Base-by-base conservation (phyloP, 2,888 invertebrate genomes). In the Cephalotes varians region DNA sequence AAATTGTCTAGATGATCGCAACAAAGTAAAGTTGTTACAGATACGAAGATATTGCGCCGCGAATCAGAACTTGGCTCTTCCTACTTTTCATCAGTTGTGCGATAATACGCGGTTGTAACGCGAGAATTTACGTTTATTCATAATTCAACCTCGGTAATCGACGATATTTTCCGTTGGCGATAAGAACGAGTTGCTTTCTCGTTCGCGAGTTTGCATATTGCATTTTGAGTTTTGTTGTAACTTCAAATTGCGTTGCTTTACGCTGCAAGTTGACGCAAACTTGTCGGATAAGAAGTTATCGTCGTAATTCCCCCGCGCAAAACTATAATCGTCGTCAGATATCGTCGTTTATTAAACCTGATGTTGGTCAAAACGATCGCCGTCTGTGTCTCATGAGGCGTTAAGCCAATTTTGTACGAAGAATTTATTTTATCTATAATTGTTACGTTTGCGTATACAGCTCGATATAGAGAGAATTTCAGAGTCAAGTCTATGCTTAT, bases 271-370 rank as follows among this genome's bases (percentile, higher is more conserved):
- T 79, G 56, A 71, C 31, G 54, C 56, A 56, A 72, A 71, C 72
- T 77, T 56, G 21, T 71, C 72, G 40, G 72, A 77, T 77, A 71
- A 77, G 77, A 79, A 79, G 56, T 72, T 79, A 71, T 44, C 34
- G 44, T 44, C 25, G 56, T 56, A 56, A 79, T 79, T 79, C n/a
- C 31, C 18, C n/a, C 18, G 72, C 34, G 34, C 44, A 9, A 34
- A 18, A 18, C 12, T 67, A 72, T 72, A 79, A 72, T 44, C 44
- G 56, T 7, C n/a, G 31, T 71, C 18, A 56, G 44, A 77, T 71
- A 77, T 56, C 21, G 44, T 34, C 44, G 71, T 77, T 71, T 77
- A 71, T 71, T 71, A 77, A 56, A 44, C 18, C 28, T 5, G 21
- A 44, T 18, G 77, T 21, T 77, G 56, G 56, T 77, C 44, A 71